Conservation (phyloP, 1,140 invertebrate genomes). For the Sweltsa coloradensis region DNA sequence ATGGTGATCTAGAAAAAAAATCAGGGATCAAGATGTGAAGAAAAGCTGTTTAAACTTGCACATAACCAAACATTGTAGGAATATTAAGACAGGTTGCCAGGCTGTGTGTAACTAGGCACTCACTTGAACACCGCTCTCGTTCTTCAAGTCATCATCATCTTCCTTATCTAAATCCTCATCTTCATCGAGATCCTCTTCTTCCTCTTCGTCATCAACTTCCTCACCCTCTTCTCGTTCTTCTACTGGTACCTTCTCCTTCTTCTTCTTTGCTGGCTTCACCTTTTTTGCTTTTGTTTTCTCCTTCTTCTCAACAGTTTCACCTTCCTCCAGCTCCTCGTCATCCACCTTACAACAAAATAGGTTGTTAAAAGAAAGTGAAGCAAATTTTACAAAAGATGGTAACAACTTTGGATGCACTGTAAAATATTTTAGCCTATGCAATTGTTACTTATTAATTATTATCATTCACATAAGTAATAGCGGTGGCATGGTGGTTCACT, state of each 20-base stretch:
- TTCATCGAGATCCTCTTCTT: conserved; percentile 28
- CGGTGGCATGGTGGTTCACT: too few species aligned
- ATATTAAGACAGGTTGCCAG: too few species aligned
- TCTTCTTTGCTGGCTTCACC: conserved; percentile 25
- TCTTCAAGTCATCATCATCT: conserved; percentile 22
- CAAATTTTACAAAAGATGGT: background rate
- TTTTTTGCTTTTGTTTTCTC: conserved; percentile 25
- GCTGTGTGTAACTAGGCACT: too few species aligned
- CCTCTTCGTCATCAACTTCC: conserved; percentile 21
- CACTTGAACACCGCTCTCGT: conserved; percentile 8
- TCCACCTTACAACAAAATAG: conserved; percentile 23
- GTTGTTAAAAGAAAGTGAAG: background rate
- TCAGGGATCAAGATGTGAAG: too few species aligned
- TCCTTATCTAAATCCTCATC: conserved; percentile 34
- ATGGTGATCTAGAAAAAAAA: conserved; percentile 29
- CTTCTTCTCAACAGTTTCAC: conserved; percentile 25
- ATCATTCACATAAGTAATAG: too few species aligned
- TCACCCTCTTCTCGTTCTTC: conserved; percentile 26
- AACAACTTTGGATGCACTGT: background rate
- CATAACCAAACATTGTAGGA: too few species aligned
- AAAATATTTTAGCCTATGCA: background rate
- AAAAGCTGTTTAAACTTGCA: too few species aligned
- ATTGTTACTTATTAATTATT: too few species aligned
- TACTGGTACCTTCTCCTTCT: conserved; percentile 27
- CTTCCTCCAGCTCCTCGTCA: conserved; percentile 6